Conservation (phyloP, 2,113 vertebrate species). For the Mus spicilegus region DNA sequence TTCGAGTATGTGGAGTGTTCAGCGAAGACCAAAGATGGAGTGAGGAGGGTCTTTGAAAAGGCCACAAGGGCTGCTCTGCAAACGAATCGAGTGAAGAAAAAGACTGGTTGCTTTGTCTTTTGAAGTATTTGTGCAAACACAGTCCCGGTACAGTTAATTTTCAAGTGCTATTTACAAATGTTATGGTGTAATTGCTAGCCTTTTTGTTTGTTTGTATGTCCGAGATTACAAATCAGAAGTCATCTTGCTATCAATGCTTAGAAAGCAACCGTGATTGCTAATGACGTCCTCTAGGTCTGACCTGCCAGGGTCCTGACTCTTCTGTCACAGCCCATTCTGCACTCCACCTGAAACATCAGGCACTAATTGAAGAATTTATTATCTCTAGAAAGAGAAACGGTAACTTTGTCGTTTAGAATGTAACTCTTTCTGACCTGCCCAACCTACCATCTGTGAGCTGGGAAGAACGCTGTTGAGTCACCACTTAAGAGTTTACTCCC, state of each 20-base stretch:
- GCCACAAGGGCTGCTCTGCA: constrained; percentile 92
- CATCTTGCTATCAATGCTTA: not conserved
- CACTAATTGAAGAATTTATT: not conserved
- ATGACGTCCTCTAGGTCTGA: not conserved
- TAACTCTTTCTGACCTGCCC: not conserved
- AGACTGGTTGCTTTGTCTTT: constrained; percentile 90
- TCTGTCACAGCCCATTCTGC: not conserved
- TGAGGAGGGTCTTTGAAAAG: constrained; percentile 92
- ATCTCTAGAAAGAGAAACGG: not conserved
- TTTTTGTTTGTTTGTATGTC: too few species aligned
- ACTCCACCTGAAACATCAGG: not conserved
- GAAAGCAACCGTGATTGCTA: not conserved
- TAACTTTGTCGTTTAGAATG: too few species aligned
- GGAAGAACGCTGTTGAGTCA: not conserved
- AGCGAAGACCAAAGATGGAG: constrained; percentile 93
- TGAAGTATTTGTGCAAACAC: constrained; percentile 89
- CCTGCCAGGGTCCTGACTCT: not conserved
- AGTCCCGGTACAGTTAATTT: constrained; percentile 88
- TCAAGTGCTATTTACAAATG: constrained; percentile 91
- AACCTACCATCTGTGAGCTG: not conserved
- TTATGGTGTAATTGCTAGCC: constrained; percentile 81
- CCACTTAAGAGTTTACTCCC: not conserved
- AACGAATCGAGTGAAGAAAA: constrained; percentile 90
- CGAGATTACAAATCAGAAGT: not conserved
- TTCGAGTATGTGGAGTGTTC: constrained; percentile 92